Percentiles rank a stretch among this genome's conserved stretches.
Evolutionary conservation across 2,888 invertebrate genomes (phyloP).

Genomic region (Drosophila mimica): DNA sequence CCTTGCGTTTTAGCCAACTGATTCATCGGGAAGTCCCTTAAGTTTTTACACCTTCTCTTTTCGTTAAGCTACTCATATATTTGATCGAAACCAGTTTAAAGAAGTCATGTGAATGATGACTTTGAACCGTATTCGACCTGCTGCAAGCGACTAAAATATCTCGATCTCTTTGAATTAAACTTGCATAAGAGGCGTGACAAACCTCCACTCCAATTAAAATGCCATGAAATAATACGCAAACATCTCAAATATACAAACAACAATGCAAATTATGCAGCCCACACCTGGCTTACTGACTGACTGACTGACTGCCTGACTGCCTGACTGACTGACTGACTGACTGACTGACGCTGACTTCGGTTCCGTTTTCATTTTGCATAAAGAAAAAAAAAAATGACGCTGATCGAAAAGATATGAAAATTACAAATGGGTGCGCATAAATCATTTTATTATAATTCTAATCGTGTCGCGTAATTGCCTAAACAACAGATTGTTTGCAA

Average conservation of each 20-base stretch:
- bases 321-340: background rate
- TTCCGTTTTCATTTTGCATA: conserved; percentile 41
- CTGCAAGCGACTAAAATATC: background rate
- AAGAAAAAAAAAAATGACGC: conserved; percentile 32
- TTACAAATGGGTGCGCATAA: conserved; percentile 57
- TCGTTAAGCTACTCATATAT: background rate
- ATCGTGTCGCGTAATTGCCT: conserved; percentile 56
- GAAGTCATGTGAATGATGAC: conserved; percentile 6
- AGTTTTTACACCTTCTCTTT: background rate
- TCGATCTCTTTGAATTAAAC: background rate
- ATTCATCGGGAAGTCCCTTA: conserved; percentile 39
- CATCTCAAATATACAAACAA: conserved; percentile 1
- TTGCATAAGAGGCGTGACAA: conserved; percentile 7
- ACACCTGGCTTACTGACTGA: conserved; percentile 4
- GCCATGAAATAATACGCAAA: background rate
- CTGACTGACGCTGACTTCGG: conserved; percentile 22
- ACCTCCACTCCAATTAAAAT: conserved; percentile 39
- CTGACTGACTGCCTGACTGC: background rate
- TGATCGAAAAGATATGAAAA: conserved; percentile 36
- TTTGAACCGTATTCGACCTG: conserved; percentile 14
- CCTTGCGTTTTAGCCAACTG: conserved; percentile 32
- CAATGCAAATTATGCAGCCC: conserved; percentile 28
- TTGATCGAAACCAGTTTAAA: conserved; percentile 33
- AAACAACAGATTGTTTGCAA: conserved; percentile 55
- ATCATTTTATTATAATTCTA: conserved; percentile 49